Evolutionary conservation across 2,113 vertebrate genomes (phyloP).

Genomic region (Oreochromis spilurus): DNA sequence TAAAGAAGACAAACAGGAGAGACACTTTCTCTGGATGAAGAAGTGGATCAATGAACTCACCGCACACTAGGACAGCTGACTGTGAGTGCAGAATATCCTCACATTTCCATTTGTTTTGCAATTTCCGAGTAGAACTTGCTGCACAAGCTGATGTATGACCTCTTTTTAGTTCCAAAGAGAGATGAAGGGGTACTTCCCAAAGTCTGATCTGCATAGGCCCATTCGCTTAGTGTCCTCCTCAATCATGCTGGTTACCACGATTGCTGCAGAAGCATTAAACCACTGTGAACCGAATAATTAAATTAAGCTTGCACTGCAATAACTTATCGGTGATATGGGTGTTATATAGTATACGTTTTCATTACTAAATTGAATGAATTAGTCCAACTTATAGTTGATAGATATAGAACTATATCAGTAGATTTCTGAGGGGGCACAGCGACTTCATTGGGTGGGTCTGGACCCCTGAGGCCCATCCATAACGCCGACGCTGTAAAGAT

Average conservation of each 20-base stretch:
- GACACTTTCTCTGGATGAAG: background rate
- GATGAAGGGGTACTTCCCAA: background rate
- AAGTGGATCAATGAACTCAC: background rate
- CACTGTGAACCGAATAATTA: background rate
- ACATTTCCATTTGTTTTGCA: background rate
- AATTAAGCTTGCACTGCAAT: background rate
- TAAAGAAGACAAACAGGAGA: background rate
- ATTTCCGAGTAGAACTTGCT: background rate
- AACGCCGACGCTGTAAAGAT: rapidly evolving
- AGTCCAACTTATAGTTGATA: background rate
- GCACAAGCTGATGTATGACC: background rate
- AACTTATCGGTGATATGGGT: background rate
- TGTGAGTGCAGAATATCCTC: background rate
- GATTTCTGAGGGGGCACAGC: background rate
- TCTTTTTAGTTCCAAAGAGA: background rate
- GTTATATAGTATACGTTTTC: background rate
- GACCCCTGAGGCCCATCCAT: background rate
- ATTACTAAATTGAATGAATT: background rate
- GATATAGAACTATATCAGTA: background rate
- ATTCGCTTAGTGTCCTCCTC: background rate
- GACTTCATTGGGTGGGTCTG: background rate
- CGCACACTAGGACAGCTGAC: background rate
- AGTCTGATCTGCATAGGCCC: background rate
- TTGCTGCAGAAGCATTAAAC: background rate
- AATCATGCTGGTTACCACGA: background rate